These are phyloP conservation scores for Drosophila ogumai DNA, from an alignment of 1,140 invertebrate genomes.

Conservation along the genomic window DNA sequence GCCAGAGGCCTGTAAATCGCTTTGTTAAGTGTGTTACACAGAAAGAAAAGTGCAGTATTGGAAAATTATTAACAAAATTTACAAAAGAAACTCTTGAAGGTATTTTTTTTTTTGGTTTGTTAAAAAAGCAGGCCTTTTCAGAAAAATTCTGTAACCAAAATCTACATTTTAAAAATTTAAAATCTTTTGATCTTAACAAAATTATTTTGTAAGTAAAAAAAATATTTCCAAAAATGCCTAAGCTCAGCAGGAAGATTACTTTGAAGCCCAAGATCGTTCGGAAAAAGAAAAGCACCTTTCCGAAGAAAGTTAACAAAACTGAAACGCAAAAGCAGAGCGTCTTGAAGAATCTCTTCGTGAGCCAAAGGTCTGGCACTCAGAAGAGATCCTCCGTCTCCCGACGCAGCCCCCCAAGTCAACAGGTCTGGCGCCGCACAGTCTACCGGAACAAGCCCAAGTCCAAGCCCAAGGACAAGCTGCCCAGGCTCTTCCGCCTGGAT, in stretches of 20 bases:
- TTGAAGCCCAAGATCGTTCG: neutral
- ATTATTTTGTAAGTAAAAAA: neutral
- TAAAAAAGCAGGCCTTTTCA: slow-evolving; percentile 1
- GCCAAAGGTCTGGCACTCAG: neutral
- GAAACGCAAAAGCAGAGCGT: slow-evolving; percentile 20
- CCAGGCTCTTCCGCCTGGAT: slow-evolving; percentile 56
- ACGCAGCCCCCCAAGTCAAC: neutral
- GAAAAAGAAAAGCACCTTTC: neutral
- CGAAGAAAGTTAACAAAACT: slow-evolving; percentile 5
- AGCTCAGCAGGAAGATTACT: neutral
- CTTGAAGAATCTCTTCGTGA: neutral
- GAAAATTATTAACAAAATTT: neutral
- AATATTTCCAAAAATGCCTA: neutral
- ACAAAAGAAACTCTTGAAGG: neutral
- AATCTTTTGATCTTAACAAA: neutral
- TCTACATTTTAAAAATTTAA: neutral
- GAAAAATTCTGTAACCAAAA: neutral
- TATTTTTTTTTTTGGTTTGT: no score
- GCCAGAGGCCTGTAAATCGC: slow-evolving; percentile 7
- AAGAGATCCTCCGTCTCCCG: neutral
- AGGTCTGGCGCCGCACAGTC: slow-evolving; percentile 45
- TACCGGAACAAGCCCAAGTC: slow-evolving; percentile 37
- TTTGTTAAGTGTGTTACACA: slow-evolving; percentile 13
- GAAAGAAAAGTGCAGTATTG: neutral
- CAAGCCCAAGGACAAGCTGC: slow-evolving; percentile 22